These are phyloP conservation scores for Nomada fucata DNA, from an alignment of 2,888 invertebrate genomes.

Conservation along the genomic window DNA sequence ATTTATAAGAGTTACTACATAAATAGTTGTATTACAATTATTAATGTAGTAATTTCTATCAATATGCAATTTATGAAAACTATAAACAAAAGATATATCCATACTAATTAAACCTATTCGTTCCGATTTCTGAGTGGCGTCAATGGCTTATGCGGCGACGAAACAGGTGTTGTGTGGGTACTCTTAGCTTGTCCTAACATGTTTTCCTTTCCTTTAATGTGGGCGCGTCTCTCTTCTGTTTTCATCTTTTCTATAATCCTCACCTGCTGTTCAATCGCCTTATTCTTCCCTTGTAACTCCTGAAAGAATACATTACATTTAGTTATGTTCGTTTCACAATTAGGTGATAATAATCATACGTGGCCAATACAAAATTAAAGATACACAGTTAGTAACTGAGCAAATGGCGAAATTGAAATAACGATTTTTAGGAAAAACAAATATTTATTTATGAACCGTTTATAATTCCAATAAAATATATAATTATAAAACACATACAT, in stretches of 20 bases:
- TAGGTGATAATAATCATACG: background rate
- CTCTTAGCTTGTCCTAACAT: slow-evolving; percentile 80
- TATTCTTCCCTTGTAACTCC: slow-evolving; percentile 74
- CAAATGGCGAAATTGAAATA: background rate
- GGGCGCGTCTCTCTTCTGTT: slow-evolving; percentile 78
- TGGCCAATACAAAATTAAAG: background rate
- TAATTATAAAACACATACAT: background rate
- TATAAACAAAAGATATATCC: background rate
- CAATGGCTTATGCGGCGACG: slow-evolving; percentile 81
- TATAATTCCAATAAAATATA: background rate
- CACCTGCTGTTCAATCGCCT: slow-evolving; percentile 77
- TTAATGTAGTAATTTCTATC: background rate
- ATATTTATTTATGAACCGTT: slow-evolving; percentile 9
- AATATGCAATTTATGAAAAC: slow-evolving; percentile 4
- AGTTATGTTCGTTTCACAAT: background rate
- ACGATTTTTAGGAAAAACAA: background rate
- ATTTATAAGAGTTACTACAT: slow-evolving; percentile 9
- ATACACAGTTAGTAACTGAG: background rate
- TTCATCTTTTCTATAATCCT: slow-evolving; percentile 84
- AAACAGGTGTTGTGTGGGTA: slow-evolving; percentile 72
- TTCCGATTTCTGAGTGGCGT: slow-evolving; percentile 85
- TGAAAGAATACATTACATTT: slow-evolving; percentile 53
- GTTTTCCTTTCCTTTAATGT: slow-evolving; percentile 85
- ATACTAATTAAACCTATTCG: slow-evolving; percentile 67
- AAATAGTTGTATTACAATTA: slow-evolving; percentile 14